A percentile compares a stretch with the other conserved stretches of the same genome.
These are phyloP conservation scores for Epiblema foenella DNA, from an alignment of 2,888 invertebrate genomes.

Conservation along the genomic window DNA sequence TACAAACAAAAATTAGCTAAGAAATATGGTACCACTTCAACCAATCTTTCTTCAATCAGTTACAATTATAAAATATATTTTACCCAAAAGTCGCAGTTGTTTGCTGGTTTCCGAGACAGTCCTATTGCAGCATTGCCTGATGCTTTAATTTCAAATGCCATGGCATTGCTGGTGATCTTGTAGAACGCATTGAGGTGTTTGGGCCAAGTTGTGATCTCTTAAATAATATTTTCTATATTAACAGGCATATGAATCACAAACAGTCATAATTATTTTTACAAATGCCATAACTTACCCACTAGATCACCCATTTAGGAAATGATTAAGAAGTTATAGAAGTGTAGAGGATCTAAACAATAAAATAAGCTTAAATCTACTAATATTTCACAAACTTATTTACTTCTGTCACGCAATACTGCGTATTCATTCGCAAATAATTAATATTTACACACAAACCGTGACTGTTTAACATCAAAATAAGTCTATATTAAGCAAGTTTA, in stretches of 20 bases:
- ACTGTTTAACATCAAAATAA: not conserved
- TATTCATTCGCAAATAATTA: not conserved
- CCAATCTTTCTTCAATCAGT: not conserved
- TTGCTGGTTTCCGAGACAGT: slow-evolving; percentile 52
- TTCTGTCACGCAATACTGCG: not conserved
- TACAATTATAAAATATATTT: slow-evolving; percentile 36
- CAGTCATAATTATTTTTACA: not conserved
- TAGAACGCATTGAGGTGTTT: slow-evolving; percentile 60
- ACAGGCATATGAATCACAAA: not conserved
- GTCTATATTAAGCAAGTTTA: not conserved
- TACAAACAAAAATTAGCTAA: slow-evolving; percentile 7
- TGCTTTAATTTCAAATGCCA: slow-evolving; percentile 64
- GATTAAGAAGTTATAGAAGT: not conserved
- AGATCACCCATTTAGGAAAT: slow-evolving; percentile 17
- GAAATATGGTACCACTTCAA: not conserved
- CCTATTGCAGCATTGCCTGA: slow-evolving; percentile 58
- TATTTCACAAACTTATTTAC: not conserved
- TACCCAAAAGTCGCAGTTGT: slow-evolving; percentile 57
- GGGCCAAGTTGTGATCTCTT: slow-evolving; percentile 61
- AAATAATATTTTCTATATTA: slow-evolving; percentile 43
- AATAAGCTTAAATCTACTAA: not conserved
- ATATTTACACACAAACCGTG: not conserved
- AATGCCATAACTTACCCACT: slow-evolving; percentile 15
- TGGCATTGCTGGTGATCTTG: slow-evolving; percentile 57
- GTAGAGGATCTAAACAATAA: not conserved